Evolutionary conservation across 2,797 vertebrate genomes (phyloP).

Genomic region (Premnoplex brunnescens): DNA sequence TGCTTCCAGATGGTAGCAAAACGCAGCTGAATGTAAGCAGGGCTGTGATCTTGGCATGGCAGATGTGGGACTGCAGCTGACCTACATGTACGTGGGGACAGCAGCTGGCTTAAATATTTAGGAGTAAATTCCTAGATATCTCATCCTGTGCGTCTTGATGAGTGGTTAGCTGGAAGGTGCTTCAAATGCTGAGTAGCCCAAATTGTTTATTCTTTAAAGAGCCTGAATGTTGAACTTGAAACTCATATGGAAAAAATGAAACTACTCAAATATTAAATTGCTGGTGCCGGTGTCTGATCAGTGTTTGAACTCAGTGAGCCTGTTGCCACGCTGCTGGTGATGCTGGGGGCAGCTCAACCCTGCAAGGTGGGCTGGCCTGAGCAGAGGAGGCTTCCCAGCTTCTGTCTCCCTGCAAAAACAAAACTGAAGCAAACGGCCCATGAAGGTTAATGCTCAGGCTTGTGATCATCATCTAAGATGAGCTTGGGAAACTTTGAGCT

Average conservation of each 20-base stretch:
- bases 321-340: rapidly evolving
- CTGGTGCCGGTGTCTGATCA: not conserved
- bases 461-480: not conserved
- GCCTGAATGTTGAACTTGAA: not conserved
- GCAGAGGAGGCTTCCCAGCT: not conserved
- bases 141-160: not conserved
- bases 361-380: not conserved
- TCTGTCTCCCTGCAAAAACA: not conserved
- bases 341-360: not conserved
- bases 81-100: rapidly evolving
- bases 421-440: rapidly evolving
- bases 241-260: not conserved
- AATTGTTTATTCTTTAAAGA: not conserved
- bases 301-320: not conserved
- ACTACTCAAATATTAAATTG: not conserved
- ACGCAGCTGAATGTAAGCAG: not conserved
- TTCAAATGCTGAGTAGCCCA: not conserved
- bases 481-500: slow-evolving; percentile 11
- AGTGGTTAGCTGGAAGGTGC: not conserved
- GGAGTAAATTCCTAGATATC: not conserved
- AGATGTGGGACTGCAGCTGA: not conserved
- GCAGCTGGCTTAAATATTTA: not conserved
- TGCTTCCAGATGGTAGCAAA: not conserved
- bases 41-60: not conserved
- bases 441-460: not conserved